Conservation (phyloP, 1,140 invertebrate species). For the Tetragnatha versicolor region DNA sequence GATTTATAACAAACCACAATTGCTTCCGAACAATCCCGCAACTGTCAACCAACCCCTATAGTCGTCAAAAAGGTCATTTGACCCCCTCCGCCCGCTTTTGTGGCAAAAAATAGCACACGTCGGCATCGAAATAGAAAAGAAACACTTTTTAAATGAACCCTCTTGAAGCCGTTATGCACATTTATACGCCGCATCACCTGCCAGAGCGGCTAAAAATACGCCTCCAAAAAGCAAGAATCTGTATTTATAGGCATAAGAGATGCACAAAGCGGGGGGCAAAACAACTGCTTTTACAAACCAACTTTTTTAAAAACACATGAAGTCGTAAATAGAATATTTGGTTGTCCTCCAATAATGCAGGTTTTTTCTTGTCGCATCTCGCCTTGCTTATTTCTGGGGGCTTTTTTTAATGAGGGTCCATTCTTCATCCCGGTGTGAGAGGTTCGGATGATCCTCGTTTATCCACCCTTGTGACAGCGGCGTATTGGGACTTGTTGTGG, state of each 20-base stretch:
- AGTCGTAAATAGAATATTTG: constrained; percentile 52
- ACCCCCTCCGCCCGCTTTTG: too few species aligned
- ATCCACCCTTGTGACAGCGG: too few species aligned
- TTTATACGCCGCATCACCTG: constrained; percentile 30
- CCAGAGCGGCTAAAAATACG: constrained; percentile 42
- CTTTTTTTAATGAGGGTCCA: too few species aligned
- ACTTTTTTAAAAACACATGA: constrained; percentile 51
- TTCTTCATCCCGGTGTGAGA: too few species aligned
- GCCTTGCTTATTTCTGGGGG: too few species aligned
- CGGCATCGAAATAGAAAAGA: constrained; percentile 18
- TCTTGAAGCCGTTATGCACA: constrained; percentile 39
- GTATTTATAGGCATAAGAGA: constrained; percentile 51
- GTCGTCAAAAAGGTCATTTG: too few species aligned
- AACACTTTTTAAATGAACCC: constrained; percentile 26
- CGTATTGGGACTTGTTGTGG: too few species aligned
- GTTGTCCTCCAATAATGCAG: constrained; percentile 43
- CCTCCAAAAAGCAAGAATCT: constrained; percentile 39
- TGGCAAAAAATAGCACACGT: too few species aligned
- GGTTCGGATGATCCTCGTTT: too few species aligned
- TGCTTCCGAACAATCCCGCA: too few species aligned
- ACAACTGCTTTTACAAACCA: constrained; percentile 51
- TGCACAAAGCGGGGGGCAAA: constrained; percentile 44
- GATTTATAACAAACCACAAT: too few species aligned
- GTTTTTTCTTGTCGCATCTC: constrained; percentile 7
- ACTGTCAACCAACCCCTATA: too few species aligned